These are phyloP conservation scores for Caracal caracal DNA, from an alignment of 2,113 vertebrate species.

Conservation along the genomic window DNA sequence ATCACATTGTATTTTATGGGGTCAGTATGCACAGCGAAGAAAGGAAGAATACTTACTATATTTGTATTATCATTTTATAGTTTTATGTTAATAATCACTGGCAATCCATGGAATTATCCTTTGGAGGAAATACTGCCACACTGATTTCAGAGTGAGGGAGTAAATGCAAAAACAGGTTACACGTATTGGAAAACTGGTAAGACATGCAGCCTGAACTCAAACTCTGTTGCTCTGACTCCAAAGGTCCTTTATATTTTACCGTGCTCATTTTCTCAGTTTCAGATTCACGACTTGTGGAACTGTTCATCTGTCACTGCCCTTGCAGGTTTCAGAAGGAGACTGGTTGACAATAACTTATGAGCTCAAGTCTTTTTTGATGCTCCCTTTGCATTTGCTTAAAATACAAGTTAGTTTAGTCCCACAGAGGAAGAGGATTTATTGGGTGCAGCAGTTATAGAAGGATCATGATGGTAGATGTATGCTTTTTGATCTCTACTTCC, in stretches of 20 bases:
- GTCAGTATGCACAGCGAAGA: neutral
- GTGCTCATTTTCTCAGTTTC: neutral
- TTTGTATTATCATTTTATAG: neutral
- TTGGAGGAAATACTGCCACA: neutral
- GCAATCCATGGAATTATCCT: neutral
- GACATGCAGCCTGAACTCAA: neutral
- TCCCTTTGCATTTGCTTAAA: neutral
- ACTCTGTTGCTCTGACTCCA: neutral
- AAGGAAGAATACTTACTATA: neutral
- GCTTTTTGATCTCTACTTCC: neutral
- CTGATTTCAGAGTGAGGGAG: neutral
- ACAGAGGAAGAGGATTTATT: neutral
- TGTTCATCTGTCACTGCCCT: neutral
- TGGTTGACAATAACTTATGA: neutral
- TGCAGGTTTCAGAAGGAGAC: neutral
- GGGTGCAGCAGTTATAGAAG: neutral
- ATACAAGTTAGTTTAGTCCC: neutral
- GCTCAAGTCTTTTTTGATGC: neutral
- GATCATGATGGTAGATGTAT: neutral
- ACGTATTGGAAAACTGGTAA: neutral
- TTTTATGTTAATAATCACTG: neutral
- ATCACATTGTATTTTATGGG: neutral
- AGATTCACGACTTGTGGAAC: neutral
- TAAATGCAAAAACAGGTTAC: neutral
- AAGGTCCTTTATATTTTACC: neutral